Evolutionary conservation across 2,113 vertebrate species (phyloP).

Genomic region (Zeus faber): DNA sequence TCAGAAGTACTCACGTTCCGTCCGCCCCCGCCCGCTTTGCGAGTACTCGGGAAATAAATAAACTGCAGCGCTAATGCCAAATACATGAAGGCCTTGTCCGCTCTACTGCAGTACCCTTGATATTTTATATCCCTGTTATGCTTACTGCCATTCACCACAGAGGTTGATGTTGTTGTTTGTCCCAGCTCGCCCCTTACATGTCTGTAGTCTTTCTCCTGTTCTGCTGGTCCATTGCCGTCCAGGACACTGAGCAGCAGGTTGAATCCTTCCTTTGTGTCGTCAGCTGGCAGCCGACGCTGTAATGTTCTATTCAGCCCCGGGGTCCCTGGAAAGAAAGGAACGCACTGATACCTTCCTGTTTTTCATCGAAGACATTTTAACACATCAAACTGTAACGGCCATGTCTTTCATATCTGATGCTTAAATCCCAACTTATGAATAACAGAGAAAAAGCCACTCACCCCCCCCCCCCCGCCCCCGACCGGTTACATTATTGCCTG

Average conservation of each 20-base stretch:
- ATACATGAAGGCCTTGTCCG: too few species aligned
- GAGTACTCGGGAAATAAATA: too few species aligned
- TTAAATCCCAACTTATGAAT: constrained; percentile 43
- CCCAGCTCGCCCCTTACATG: too few species aligned
- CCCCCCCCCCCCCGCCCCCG: constrained; percentile 4
- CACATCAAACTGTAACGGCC: constrained; percentile 40
- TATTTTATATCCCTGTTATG: too few species aligned
- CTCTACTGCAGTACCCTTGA: too few species aligned
- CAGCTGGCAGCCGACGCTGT: constrained; percentile 27
- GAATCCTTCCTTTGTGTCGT: constrained; percentile 47
- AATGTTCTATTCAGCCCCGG: constrained; percentile 55
- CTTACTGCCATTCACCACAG: too few species aligned
- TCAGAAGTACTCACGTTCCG: too few species aligned
- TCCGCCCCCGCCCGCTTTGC: too few species aligned
- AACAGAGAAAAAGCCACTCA: constrained; percentile 18
- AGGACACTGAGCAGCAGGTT: constrained; percentile 23
- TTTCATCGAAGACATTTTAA: constrained; percentile 51
- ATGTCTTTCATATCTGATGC: constrained; percentile 47
- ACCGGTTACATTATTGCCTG: constrained; percentile 28
- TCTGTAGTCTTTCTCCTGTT: not conserved
- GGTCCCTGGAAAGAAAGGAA: constrained; percentile 28
- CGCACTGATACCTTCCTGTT: constrained; percentile 34
- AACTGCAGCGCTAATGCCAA: too few species aligned
- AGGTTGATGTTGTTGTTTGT: too few species aligned
- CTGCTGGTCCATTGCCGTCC: constrained; percentile 4